Percentiles rank a stretch among this genome's conserved stretches.
phyloP scores from a whole-genome alignment of 1,140 invertebrate genomes.

The Rhizoglyphus robini region DNA sequence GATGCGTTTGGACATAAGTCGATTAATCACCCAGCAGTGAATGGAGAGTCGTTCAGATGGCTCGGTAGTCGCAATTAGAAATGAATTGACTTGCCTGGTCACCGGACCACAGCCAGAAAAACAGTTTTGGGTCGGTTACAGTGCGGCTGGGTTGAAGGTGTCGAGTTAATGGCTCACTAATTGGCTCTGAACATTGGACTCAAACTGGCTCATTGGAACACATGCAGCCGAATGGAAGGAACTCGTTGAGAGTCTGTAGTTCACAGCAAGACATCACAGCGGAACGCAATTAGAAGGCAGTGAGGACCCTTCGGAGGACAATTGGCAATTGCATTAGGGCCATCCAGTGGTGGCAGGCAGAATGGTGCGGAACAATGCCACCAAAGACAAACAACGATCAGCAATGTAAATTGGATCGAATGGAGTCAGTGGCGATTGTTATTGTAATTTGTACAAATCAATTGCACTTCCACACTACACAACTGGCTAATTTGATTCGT shows the following conservation, averaged over 20 bases:
- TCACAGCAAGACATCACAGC: background rate
- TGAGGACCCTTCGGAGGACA: background rate
- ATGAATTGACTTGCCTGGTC: too few relatives aligned
- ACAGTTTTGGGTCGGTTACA: too few relatives aligned
- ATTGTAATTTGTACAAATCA: slow-evolving; percentile 10
- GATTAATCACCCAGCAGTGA: too few relatives aligned
- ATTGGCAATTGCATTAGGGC: background rate
- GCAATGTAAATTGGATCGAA: background rate
- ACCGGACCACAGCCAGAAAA: too few relatives aligned
- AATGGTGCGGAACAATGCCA: slow-evolving; percentile 1
- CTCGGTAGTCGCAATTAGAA: too few relatives aligned
- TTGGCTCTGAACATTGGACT: background rate
- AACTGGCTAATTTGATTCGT: slow-evolving; percentile 8
- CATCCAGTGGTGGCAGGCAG: background rate
- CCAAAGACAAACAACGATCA: background rate
- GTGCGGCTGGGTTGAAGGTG: too few relatives aligned
- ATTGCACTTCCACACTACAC: slow-evolving; percentile 1
- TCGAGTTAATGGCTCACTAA: background rate
- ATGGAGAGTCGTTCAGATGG: too few relatives aligned
- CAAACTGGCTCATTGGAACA: too few relatives aligned
- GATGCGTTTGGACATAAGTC: background rate
- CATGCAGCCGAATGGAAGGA: background rate
- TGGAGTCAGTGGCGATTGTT: background rate
- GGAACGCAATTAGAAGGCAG: background rate
- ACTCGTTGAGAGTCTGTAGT: background rate